These are phyloP conservation scores for Picathartes gymnocephalus DNA, from an alignment of 2,113 vertebrate species.

Conservation along the genomic window DNA sequence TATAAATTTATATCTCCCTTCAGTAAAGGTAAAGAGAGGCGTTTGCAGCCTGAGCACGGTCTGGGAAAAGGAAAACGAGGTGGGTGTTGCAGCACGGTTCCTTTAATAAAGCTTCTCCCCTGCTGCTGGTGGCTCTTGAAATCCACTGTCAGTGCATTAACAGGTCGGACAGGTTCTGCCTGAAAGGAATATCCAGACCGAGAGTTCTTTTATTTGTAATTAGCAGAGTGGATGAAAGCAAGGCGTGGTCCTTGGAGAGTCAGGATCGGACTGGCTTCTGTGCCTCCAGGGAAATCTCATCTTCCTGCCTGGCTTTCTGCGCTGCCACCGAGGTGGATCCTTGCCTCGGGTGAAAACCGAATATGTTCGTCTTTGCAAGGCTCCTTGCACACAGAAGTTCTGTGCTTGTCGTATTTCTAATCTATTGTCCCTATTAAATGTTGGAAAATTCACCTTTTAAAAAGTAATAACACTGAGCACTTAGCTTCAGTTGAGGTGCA, in stretches of 20 bases:
- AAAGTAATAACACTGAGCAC: neutral
- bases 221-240: constrained; percentile 41
- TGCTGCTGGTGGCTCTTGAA: neutral
- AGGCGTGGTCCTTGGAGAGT: constrained; percentile 43
- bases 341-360: neutral
- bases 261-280: constrained; percentile 34
- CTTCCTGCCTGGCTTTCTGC: neutral
- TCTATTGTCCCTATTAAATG: neutral
- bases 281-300: constrained; percentile 21
- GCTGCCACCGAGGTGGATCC: neutral
- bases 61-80: neutral
- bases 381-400: neutral
- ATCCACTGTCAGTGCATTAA: neutral
- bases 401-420: rapidly evolving
- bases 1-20: neutral
- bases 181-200: neutral
- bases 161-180: constrained; percentile 59
- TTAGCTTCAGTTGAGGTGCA: rapidly evolving
- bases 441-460: neutral
- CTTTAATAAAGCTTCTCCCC: neutral
- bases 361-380: rapidly evolving
- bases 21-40: neutral
- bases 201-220: constrained; percentile 45
- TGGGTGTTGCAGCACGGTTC: neutral
- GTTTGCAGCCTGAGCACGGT: neutral